Conservation (phyloP, 2,888 invertebrate genomes). For the Orthosia incerta region DNA sequence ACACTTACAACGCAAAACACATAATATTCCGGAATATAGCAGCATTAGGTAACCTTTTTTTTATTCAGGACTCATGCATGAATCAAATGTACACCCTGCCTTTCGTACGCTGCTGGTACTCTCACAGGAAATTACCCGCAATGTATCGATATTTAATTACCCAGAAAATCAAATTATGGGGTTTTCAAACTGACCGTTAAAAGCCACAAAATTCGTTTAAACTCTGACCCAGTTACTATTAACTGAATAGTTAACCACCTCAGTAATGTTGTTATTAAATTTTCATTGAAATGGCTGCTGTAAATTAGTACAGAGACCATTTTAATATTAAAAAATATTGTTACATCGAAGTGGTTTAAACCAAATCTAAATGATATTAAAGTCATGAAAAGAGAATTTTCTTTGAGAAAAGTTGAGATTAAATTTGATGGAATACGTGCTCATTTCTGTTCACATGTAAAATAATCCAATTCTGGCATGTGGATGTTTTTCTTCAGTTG, state of each 20-base stretch:
- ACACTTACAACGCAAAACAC: neutral
- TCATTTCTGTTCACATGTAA: neutral
- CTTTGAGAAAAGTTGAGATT: neutral
- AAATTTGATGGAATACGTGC: neutral
- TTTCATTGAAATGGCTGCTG: neutral
- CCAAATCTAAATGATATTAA: neutral
- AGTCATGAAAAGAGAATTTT: neutral
- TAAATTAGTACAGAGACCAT: too few relatives aligned
- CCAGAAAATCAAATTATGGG: constrained; percentile 11
- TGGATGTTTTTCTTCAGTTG: neutral
- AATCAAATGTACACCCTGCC: neutral
- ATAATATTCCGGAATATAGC: neutral
- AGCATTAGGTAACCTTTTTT: neutral
- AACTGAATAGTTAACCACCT: too few relatives aligned
- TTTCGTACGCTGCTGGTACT: constrained; percentile 1
- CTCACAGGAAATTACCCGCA: neutral
- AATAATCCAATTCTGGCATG: neutral
- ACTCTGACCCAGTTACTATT: neutral
- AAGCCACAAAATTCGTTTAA: constrained; percentile 5
- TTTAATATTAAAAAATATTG: neutral
- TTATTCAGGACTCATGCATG: neutral
- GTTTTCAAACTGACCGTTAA: constrained; percentile 1
- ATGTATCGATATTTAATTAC: constrained; percentile 2
- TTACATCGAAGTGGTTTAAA: too few relatives aligned
- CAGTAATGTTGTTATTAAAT: too few relatives aligned